A percentile compares a stretch with the other conserved stretches of the same genome.
phyloP scores from a whole-genome alignment of 2,797 vertebrate species.

The Sitta carolinensis region DNA sequence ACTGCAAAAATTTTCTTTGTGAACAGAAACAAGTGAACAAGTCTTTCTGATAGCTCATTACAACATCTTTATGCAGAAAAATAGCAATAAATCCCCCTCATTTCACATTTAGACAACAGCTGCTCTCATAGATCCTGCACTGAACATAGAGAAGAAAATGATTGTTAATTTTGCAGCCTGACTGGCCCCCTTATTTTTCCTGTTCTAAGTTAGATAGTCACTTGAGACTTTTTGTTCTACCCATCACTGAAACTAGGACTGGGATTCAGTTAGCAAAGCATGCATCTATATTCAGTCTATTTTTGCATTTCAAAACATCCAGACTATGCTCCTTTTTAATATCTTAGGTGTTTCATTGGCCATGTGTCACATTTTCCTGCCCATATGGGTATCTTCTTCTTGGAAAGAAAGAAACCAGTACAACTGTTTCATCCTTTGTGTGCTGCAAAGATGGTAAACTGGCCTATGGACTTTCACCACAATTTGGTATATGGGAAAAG shows the following conservation, averaged over 20 bases:
- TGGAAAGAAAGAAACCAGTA: not conserved
- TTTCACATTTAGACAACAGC: not conserved
- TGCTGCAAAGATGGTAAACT: not conserved
- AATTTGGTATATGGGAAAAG: not conserved
- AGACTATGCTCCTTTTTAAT: not conserved
- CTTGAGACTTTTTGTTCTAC: not conserved
- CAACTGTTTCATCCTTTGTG: not conserved
- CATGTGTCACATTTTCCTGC: not conserved
- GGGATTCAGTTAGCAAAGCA: not conserved
- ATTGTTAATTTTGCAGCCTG: not conserved
- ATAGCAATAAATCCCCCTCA: not conserved
- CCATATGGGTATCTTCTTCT: not conserved
- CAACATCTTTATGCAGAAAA: not conserved
- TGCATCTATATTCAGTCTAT: not conserved
- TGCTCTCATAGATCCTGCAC: not conserved
- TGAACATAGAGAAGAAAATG: not conserved
- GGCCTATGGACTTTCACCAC: not conserved
- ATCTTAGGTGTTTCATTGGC: not conserved
- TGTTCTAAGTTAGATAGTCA: not conserved
- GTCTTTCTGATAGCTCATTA: not conserved
- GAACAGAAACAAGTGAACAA: not conserved
- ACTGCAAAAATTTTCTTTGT: not conserved
- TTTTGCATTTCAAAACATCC: not conserved
- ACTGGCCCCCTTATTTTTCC: not conserved
- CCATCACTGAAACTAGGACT: not conserved